phyloP scores from a whole-genome alignment of 2,113 vertebrate genomes.

The Mohoua ochrocephala region DNA sequence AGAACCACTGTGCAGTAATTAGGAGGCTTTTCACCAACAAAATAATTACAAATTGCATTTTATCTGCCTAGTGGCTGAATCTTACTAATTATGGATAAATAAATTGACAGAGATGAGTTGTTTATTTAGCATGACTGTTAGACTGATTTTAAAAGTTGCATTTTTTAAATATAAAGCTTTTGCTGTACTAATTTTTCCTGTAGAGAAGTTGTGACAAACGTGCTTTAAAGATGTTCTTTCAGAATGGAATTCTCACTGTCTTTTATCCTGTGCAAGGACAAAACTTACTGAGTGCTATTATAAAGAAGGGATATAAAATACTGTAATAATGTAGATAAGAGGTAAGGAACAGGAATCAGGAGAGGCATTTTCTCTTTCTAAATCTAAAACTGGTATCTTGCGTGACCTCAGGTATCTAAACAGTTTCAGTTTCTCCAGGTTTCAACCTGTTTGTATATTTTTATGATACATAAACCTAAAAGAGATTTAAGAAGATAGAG shows the following conservation, averaged over 20 bases:
- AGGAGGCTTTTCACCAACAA: neutral
- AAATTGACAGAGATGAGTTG: neutral
- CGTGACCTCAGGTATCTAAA: neutral
- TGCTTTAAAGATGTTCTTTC: neutral
- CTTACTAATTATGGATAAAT: neutral
- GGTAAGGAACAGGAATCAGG: neutral
- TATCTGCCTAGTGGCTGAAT: neutral
- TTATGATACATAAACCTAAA: neutral
- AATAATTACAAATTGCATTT: neutral
- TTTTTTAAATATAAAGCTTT: neutral
- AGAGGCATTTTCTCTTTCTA: neutral
- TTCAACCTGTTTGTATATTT: neutral
- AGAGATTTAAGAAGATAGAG: neutral
- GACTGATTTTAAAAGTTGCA: neutral
- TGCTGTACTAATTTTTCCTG: neutral
- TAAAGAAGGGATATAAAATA: neutral
- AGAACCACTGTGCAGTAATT: neutral
- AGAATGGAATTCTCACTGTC: neutral
- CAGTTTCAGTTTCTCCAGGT: neutral
- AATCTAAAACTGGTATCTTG: neutral
- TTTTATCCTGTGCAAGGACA: neutral
- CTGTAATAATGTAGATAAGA: neutral
- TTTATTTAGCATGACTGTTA: neutral
- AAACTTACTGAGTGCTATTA: neutral
- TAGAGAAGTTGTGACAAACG: neutral